A percentile compares a stretch with the other conserved stretches of the same genome.
Conservation (phyloP, 1,140 invertebrate genomes). For the Sarcophaga bullata region DNA sequence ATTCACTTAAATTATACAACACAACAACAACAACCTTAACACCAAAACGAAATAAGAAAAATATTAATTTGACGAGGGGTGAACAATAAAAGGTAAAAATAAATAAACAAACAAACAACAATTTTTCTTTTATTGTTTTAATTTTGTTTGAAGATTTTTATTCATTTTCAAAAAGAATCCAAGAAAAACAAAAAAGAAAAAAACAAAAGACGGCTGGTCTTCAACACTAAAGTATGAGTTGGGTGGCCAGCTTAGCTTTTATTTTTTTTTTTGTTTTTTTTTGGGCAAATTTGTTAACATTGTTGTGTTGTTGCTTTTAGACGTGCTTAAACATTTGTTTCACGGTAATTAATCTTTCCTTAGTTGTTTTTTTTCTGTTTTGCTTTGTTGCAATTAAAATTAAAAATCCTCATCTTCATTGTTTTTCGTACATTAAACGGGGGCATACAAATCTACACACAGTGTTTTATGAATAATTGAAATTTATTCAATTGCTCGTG, state of each 20-base stretch:
- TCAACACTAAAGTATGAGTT: neutral
- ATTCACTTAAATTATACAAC: slow-evolving; percentile 1
- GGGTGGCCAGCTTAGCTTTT: neutral
- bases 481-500: slow-evolving; percentile 41
- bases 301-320: neutral
- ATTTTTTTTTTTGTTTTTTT: neutral
- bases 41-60: neutral
- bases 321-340: no score
- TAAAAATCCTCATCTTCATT: slow-evolving; percentile 6
- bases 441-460: slow-evolving; percentile 2
- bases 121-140: neutral
- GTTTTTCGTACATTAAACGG: neutral
- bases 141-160: neutral
- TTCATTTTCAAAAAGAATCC: neutral
- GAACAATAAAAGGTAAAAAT: neutral
- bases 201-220: neutral
- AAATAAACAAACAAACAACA: neutral
- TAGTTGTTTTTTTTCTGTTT: no score
- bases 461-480: slow-evolving; percentile 38
- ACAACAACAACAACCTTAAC: neutral
- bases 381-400: slow-evolving; percentile 35
- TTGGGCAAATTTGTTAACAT: slow-evolving; percentile 18
- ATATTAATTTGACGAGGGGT: slow-evolving; percentile 30
- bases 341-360: slow-evolving; percentile 34
- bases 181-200: neutral